Evolutionary conservation across 2,113 vertebrate species (phyloP).

Genomic region (Jacana jacana): DNA sequence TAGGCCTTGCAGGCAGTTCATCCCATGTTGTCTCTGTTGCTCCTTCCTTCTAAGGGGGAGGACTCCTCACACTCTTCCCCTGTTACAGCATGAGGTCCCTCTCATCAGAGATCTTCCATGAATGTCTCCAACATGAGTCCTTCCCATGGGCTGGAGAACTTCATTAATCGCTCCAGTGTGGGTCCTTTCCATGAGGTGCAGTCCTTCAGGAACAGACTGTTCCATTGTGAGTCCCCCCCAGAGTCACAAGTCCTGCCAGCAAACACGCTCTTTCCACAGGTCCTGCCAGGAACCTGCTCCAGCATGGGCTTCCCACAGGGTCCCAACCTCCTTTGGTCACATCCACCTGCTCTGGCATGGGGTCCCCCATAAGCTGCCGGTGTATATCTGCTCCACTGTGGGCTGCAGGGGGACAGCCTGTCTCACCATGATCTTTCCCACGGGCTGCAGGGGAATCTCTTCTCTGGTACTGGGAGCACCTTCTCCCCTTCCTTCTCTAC

Average conservation of each 20-base stretch:
- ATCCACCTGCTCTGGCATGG: not conserved
- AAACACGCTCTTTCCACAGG: not conserved
- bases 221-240: not conserved
- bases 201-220: not conserved
- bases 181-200: not conserved
- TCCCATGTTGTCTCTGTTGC: not conserved
- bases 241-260: not conserved
- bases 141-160: not conserved
- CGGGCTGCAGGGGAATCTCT: not conserved
- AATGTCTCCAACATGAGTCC: not conserved
- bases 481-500: not conserved
- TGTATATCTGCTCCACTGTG: not conserved
- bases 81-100: not conserved
- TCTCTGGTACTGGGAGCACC: not conserved
- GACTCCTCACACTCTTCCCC: not conserved
- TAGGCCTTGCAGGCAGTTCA: not conserved
- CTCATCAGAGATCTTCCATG: not conserved
- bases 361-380: not conserved
- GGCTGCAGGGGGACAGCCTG: not conserved
- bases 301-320: not conserved
- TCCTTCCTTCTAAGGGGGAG: not conserved
- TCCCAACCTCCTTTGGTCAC: not conserved
- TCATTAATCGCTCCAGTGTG: not conserved
- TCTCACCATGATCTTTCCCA: not conserved
- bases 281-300: not conserved